These are phyloP conservation scores for Trogon melanurus DNA, from an alignment of 2,113 vertebrate species.

Conservation along the genomic window DNA sequence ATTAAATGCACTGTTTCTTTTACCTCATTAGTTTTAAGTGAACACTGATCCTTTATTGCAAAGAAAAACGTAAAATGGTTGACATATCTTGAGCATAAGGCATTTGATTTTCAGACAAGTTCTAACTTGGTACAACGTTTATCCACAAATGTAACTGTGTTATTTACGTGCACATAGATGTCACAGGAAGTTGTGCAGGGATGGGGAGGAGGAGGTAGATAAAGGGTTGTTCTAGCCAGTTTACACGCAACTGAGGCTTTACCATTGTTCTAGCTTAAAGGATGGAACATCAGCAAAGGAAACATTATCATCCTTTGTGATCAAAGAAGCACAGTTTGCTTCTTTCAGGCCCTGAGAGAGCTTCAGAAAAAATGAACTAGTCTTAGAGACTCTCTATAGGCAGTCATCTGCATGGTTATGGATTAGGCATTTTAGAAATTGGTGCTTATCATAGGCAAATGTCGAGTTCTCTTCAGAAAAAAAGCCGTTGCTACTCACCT, in stretches of 20 bases:
- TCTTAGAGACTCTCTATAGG: neutral
- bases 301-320: neutral
- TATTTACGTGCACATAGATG: neutral
- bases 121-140: neutral
- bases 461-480: neutral
- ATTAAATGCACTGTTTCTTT: neutral
- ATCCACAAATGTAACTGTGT: neutral
- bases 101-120: neutral
- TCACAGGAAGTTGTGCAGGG: neutral
- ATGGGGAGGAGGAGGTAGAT: accelerated
- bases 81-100: neutral
- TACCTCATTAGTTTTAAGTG: neutral
- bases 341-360: neutral
- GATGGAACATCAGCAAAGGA: neutral
- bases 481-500: neutral
- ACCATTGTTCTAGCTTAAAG: neutral
- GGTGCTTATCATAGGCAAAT: neutral
- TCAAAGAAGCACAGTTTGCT: neutral
- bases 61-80: neutral
- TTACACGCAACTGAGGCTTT: neutral
- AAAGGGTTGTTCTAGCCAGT: neutral
- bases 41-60: neutral
- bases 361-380: neutral
- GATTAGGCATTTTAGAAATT: neutral
- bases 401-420: neutral